These are phyloP conservation scores for Tachina lurida DNA, from an alignment of 2,888 invertebrate species.

Conservation along the genomic window DNA sequence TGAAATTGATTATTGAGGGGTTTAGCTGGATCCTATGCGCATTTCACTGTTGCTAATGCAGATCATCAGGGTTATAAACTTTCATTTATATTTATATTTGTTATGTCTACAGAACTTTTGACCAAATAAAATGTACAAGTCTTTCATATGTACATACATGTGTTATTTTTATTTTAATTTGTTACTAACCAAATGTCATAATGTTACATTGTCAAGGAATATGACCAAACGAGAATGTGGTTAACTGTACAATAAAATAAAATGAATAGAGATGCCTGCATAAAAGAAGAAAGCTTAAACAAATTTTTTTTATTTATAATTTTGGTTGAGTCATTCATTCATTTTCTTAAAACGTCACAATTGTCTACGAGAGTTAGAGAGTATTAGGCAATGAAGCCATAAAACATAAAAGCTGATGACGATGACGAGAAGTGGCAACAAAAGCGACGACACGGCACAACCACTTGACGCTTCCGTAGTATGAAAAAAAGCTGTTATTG, in stretches of 20 bases:
- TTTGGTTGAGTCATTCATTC: constrained; percentile 60
- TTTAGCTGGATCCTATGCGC: no score
- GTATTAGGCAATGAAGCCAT: constrained; percentile 67
- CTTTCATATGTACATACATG: no score
- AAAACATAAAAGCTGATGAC: constrained; percentile 62
- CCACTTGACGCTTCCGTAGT: constrained; percentile 74
- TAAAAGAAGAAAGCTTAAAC: neutral
- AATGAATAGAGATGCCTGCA: neutral
- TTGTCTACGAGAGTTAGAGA: constrained; percentile 33
- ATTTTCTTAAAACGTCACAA: constrained; percentile 18
- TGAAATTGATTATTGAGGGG: no score
- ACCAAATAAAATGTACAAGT: no score
- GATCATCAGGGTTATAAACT: no score
- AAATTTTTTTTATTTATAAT: neutral
- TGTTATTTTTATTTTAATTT: no score
- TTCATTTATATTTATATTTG: no score
- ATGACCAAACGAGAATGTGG: neutral
- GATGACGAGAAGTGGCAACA: constrained; percentile 72
- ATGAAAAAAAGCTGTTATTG: constrained; percentile 7
- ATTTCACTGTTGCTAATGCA: no score
- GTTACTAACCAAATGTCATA: neutral
- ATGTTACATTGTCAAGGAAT: neutral
- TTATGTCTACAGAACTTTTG: no score
- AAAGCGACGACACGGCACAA: constrained; percentile 71
- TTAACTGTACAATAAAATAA: neutral